A percentile compares a stretch with the other conserved stretches of the same genome.
Conservation (phyloP, 2,888 invertebrate species). For the Drosophila nr. perissopoda region DNA sequence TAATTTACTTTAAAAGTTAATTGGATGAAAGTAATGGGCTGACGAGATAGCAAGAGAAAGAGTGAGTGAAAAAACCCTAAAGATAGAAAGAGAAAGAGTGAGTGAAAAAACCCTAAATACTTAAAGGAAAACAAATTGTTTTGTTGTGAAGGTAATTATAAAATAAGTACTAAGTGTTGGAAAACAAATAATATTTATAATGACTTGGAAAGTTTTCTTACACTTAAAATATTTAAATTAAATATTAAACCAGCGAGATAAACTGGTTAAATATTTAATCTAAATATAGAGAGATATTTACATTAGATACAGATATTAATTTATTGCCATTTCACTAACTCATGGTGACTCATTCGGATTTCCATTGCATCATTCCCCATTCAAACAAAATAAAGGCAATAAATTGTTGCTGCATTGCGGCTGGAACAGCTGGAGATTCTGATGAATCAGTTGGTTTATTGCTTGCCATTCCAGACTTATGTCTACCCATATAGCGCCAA, state of each 20-base stretch:
- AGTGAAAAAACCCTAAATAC: background rate
- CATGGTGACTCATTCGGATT: background rate
- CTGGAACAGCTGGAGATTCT: constrained; percentile 1
- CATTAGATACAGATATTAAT: background rate
- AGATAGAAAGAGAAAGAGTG: background rate
- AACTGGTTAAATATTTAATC: too few species aligned
- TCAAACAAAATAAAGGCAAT: background rate
- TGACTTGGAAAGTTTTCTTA: too few species aligned
- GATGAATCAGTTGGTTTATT: background rate
- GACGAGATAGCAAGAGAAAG: background rate
- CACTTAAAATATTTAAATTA: background rate
- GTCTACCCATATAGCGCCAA: background rate
- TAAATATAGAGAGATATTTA: background rate
- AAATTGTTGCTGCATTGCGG: constrained; percentile 1
- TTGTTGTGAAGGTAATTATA: background rate
- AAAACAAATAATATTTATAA: background rate
- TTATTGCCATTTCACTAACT: background rate
- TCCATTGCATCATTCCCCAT: background rate
- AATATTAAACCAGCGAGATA: background rate
- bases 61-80: background rate
- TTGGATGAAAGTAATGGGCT: constrained; percentile 44
- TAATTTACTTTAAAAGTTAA: constrained; percentile 59
- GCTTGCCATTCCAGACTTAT: background rate
- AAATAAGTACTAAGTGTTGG: too few species aligned
- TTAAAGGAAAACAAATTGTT: background rate